These are phyloP conservation scores for Danio aesculapii DNA, from an alignment of 2,797 vertebrate species.

Conservation along the genomic window DNA sequence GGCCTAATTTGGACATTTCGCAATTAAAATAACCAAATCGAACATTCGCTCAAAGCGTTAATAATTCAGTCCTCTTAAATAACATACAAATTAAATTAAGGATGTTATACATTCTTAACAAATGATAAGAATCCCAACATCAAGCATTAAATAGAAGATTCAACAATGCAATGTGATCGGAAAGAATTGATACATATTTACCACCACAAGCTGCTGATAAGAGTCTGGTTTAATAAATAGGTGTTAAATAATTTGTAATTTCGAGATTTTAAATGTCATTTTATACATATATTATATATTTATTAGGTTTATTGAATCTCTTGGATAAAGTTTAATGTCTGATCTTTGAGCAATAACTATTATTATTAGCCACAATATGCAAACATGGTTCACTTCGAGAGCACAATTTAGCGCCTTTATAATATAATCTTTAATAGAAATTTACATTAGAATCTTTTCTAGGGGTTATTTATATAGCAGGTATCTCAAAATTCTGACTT, in stretches of 20 bases:
- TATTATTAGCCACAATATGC: background rate
- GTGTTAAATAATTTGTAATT: constrained; percentile 30
- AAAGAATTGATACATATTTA: background rate
- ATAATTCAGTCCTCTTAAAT: constrained; percentile 16
- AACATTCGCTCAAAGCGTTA: constrained; percentile 5
- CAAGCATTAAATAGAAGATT: constrained; percentile 28
- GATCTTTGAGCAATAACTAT: background rate
- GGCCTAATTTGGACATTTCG: constrained; percentile 15
- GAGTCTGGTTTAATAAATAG: constrained; percentile 36
- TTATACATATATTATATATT: constrained; percentile 7
- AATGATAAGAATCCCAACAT: constrained; percentile 29
- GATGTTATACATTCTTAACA: constrained; percentile 39
- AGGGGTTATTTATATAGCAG: background rate
- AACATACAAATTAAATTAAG: constrained; percentile 29
- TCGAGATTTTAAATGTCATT: background rate
- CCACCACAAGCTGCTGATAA: constrained; percentile 6
- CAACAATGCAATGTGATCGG: constrained; percentile 16
- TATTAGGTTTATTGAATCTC: background rate
- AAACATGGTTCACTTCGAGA: background rate
- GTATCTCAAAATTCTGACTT: background rate
- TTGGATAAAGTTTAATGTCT: constrained; percentile 1
- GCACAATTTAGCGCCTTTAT: background rate
- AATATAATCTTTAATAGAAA: background rate
- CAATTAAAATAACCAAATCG: background rate
- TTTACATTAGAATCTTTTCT: background rate